phyloP scores from a whole-genome alignment of 2,888 invertebrate genomes.

The Rambutsinella grinnellia region DNA sequence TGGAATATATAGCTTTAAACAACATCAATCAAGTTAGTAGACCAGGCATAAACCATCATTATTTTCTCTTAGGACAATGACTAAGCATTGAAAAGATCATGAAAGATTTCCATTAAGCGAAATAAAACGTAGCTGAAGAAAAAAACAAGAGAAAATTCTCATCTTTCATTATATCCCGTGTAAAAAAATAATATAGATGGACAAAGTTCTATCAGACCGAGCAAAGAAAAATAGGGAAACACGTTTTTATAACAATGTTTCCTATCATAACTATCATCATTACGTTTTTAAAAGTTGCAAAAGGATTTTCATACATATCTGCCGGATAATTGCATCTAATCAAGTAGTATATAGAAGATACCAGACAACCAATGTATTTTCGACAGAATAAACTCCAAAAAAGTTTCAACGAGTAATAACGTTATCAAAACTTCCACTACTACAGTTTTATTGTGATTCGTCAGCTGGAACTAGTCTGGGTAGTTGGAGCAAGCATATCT shows the following conservation, averaged over 20 bases:
- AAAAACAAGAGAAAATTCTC: background rate
- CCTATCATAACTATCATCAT: background rate
- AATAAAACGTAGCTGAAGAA: background rate
- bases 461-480: background rate
- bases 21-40: background rate
- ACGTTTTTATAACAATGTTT: constrained; percentile 15
- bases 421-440: background rate
- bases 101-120: background rate
- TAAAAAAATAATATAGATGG: background rate
- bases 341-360: no score
- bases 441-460: background rate
- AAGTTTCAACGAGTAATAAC: background rate
- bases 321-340: background rate
- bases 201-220: no score
- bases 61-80: constrained; percentile 11
- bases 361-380: no score
- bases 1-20: no score
- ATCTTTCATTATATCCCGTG: background rate
- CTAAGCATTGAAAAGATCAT: background rate
- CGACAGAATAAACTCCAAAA: no score
- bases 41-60: constrained; percentile 1
- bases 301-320: background rate
- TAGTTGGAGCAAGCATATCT: background rate
- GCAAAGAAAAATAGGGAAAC: constrained; percentile 9
- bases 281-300: background rate